Evolutionary conservation across 2,888 invertebrate genomes (phyloP), one percentile per base, ranked within the genome.

Genomic region (Synergus japonicus): DNA sequence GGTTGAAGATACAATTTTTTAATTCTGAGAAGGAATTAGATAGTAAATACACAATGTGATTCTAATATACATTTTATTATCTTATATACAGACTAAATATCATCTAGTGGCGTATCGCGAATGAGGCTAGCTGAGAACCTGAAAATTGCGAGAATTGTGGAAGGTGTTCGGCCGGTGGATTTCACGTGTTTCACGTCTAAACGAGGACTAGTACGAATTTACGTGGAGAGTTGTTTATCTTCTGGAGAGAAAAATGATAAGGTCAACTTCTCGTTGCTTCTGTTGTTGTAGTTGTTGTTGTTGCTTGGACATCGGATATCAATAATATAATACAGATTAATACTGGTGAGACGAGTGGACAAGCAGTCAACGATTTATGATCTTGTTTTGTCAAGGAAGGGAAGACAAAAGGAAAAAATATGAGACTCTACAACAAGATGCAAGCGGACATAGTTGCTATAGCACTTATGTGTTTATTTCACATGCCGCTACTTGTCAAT

Each of bases 391-490:
- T 10, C 15, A 37, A 73, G 22, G 37, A 73, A 15, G 7, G 49
- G 7, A 69, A 18, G 37, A 29, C 15, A n/a, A 22, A 15, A 54
- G 37, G 37, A 29, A n/a, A 22, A 15, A 54, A 54, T n/a, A 73
- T 54, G 73, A 73, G 15, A 73, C 10, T 73, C 49, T 41, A 10
- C 73, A 3, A n/a, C 15, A 37, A 37, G 37, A 49, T 29, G 37
- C 29, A 73, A 54, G 29, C 15, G 49, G 37, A 37, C 15, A 37
- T 73, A n/a, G 37, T 73, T 4, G 49, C 54, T 46, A 37, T 73
- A 73, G 73, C 37, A 10, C 49, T 73, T 54, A 22, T 54, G 7
- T 73, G 54, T 73, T 73, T 54, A 54, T 49, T 73, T 49, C 73
- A 49, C 22, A 49, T 41, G 15, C 64, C 65, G 29, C 65, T 65